Evolutionary conservation across 2,113 vertebrate genomes (phyloP), one percentile per base, ranked within the genome.

Genomic region (Seriola dumerili): DNA sequence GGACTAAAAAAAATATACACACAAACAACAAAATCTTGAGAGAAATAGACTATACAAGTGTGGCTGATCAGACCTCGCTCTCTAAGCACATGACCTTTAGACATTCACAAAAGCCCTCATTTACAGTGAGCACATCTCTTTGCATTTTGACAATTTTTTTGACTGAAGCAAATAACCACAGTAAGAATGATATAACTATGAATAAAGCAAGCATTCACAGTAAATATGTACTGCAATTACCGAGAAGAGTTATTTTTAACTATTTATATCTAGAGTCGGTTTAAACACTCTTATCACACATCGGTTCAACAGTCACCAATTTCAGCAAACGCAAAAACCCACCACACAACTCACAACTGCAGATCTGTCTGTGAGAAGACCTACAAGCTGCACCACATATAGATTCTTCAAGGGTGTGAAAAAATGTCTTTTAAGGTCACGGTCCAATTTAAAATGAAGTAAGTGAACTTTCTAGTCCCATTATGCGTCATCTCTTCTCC

Each of bases 1-100:
- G 68, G 67, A 87, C 91, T 90, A 92, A 82, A 94, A 94, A 88
- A 88, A 89, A 92, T 88, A 94, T 79, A 92, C 85, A 94, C 52
- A 92, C 54, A 81, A 87, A 92, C 73, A 78, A 78, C 77, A 90
- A 74, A 84, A 78, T 91, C 69, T 90, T 54, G 61, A 91, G 82
- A 89, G 72, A 83, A 80, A 84, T 50, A 74, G 79, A 91, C 83
- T 81, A 48, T 81, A 87, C 89, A 90, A 59, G 72, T 75, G 88
- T 90, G 78, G 75, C 86, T 46, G 69, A 75, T 76, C 38, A 40
- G 68, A 80, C 77, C 19, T 67, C 1, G 14, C 61, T 57, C 59
- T 72, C 64, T 21, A 83, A 75, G 75, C 76, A 89, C 74, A 19
- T 17, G 61, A 72, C 59, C 63, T 63, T 80, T 66, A 75, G 65